These are phyloP conservation scores for Orthonyx spaldingii DNA, from an alignment of 2,113 vertebrate species.

Conservation along the genomic window DNA sequence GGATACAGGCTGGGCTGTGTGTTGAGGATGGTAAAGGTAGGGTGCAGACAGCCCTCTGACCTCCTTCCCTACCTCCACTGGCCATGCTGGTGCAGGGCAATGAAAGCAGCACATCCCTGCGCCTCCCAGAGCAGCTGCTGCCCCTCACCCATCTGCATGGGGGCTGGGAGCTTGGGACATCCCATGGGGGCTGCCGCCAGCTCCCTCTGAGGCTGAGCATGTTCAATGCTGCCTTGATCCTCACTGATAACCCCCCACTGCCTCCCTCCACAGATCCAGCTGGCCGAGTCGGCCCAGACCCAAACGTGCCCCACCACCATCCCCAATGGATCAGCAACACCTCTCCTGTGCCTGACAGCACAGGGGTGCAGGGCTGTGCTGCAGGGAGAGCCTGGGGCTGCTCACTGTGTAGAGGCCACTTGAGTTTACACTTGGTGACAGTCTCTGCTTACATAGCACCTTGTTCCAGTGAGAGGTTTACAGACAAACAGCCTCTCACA, in stretches of 20 bases:
- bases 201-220: background rate
- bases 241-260: background rate
- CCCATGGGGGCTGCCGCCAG: fast-evolving
- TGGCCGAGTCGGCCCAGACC: background rate
- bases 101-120: background rate
- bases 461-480: background rate
- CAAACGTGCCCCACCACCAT: background rate
- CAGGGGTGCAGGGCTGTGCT: background rate
- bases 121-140: background rate
- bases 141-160: fast-evolving
- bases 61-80: background rate
- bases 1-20: background rate
- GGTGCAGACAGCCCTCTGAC: background rate
- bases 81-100: background rate
- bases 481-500: background rate
- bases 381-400: background rate
- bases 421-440: background rate
- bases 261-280: background rate
- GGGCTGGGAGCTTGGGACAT: background rate
- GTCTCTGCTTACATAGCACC: background rate
- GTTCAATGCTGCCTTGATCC: background rate
- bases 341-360: conserved; percentile 28
- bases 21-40: background rate
- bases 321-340: conserved; percentile 44
- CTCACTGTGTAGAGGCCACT: background rate